Conservation (phyloP, 2,888 invertebrate species). For the Escarpia spicata region DNA sequence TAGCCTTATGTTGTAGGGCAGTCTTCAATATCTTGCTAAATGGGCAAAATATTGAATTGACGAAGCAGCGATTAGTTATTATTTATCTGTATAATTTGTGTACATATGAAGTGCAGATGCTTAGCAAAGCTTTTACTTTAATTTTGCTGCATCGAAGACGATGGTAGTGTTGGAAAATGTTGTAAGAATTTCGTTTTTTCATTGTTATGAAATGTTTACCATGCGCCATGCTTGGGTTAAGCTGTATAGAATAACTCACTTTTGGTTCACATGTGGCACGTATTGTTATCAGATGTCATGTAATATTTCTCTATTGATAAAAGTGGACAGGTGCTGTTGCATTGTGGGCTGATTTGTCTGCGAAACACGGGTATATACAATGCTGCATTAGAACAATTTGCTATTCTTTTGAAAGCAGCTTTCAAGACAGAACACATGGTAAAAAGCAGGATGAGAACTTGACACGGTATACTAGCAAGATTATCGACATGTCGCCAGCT, state of each 20-base stretch:
- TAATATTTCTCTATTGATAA: not conserved
- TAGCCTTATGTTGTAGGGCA: too few species aligned
- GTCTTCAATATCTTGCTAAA: not conserved
- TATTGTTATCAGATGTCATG: conserved; percentile 3
- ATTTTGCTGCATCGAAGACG: not conserved
- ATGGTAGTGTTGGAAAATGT: not conserved
- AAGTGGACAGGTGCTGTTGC: not conserved
- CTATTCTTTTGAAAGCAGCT: conserved; percentile 6
- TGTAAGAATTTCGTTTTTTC: not conserved
- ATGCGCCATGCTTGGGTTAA: not conserved
- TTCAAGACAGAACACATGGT: not conserved
- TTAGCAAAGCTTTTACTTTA: conserved; percentile 13
- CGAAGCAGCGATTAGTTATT: not conserved
- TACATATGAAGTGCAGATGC: conserved; percentile 10
- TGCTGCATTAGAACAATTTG: not conserved
- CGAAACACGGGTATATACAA: not conserved
- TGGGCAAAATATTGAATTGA: not conserved
- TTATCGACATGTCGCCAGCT: not conserved
- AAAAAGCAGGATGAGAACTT: not conserved
- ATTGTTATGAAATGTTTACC: not conserved
- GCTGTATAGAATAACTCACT: not conserved
- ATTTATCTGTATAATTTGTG: conserved; percentile 11
- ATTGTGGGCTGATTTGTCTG: not conserved
- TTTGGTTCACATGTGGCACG: not conserved
- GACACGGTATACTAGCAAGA: not conserved